Evolutionary conservation across 2,797 vertebrate genomes (phyloP).

Genomic region (Astyanax mexicanus): DNA sequence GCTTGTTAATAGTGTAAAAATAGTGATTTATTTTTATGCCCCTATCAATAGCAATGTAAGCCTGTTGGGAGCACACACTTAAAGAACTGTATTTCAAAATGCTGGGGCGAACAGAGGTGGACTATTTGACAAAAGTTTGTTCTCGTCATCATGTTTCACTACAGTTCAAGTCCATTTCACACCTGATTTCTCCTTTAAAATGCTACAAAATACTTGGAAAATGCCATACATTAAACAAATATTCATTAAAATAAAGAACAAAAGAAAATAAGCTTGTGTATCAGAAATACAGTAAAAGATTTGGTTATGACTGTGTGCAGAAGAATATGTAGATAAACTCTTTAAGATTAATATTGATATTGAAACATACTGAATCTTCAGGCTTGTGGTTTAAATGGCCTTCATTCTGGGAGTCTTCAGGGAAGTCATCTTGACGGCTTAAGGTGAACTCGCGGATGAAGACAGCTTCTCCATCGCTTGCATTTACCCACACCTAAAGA

Average conservation of each 20-base stretch:
- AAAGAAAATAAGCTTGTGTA: neutral
- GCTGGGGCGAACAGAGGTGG: too few species aligned
- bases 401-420: slow-evolving; percentile 88
- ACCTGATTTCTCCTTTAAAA: too few species aligned
- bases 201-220: neutral
- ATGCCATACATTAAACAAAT: neutral
- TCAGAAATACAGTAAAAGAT: neutral
- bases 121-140: too few species aligned
- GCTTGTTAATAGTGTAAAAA: too few species aligned
- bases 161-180: too few species aligned
- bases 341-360: neutral
- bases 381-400: slow-evolving; percentile 81
- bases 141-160: too few species aligned
- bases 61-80: too few species aligned
- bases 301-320: neutral
- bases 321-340: neutral
- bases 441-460: slow-evolving; percentile 95
- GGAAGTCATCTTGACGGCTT: slow-evolving; percentile 87
- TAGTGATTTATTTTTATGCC: too few species aligned
- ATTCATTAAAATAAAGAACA: neutral
- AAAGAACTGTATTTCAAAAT: too few species aligned
- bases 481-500: slow-evolving; percentile 81
- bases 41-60: too few species aligned
- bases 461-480: slow-evolving; percentile 84
- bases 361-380: slow-evolving; percentile 86